phyloP scores from a whole-genome alignment of 2,888 invertebrate species.

The Hetaerina titia region DNA sequence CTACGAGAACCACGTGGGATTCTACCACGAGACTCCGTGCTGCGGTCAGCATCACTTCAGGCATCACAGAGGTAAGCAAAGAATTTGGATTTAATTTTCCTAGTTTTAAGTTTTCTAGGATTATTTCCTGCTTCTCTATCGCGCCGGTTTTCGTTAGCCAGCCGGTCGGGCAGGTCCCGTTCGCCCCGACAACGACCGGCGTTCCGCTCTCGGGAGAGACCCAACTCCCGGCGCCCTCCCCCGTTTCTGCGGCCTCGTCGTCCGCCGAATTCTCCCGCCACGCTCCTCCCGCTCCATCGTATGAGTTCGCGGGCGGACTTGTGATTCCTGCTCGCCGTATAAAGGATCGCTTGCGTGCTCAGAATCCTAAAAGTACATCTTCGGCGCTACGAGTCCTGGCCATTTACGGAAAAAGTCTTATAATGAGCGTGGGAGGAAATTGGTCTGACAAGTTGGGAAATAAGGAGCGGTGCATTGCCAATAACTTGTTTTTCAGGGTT shows the following conservation, averaged over 20 bases:
- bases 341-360: background rate
- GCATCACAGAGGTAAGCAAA: slow-evolving; percentile 49
- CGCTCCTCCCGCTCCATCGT: background rate
- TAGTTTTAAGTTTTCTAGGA: background rate
- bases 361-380: background rate
- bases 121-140: background rate
- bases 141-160: background rate
- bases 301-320: background rate
- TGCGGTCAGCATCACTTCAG: slow-evolving; percentile 63
- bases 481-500: background rate
- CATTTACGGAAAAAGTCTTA: background rate
- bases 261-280: background rate
- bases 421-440: background rate
- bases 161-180: background rate
- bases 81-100: background rate
- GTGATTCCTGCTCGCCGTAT: background rate
- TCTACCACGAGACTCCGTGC: slow-evolving; percentile 54
- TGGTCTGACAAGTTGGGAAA: background rate
- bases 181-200: background rate
- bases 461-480: background rate
- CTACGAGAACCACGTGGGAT: slow-evolving; percentile 62
- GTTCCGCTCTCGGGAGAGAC: background rate
- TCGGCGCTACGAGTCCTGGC: background rate
- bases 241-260: background rate
- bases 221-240: background rate